Conservation (phyloP, 2,888 invertebrate genomes). For the Orchestes rusci region DNA sequence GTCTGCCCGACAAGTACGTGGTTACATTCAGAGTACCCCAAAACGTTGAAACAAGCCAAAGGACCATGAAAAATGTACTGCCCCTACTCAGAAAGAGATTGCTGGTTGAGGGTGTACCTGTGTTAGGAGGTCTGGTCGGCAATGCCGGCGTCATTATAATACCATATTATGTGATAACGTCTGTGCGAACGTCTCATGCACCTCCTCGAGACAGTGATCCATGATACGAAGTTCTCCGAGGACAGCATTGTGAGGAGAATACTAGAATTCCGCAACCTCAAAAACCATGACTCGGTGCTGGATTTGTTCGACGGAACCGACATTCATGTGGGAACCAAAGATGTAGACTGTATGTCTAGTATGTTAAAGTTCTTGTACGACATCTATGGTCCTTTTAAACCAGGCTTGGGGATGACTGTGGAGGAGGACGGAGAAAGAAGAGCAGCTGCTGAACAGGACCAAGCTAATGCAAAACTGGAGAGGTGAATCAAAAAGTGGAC, state of each 20-base stretch:
- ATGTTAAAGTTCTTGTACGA: conserved; percentile 48
- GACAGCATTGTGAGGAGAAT: conserved; percentile 51
- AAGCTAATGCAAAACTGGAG: conserved; percentile 34
- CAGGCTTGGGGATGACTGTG: conserved; percentile 35
- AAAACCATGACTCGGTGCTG: conserved; percentile 57
- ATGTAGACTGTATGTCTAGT: conserved; percentile 52
- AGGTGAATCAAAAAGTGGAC: conserved; percentile 47
- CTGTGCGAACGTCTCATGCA: conserved; percentile 56
- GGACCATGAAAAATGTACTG: conserved; percentile 41
- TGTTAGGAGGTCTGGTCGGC: conserved; percentile 19
- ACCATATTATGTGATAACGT: conserved; percentile 44
- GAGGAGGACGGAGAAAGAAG: conserved; percentile 37
- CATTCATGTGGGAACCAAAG: conserved; percentile 52
- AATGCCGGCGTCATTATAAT: conserved; percentile 39
- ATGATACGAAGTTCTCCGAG: conserved; percentile 51
- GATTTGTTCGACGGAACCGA: conserved; percentile 70
- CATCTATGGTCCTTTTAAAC: conserved; percentile 45
- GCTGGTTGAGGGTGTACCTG: conserved; percentile 10
- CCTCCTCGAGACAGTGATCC: conserved; percentile 48
- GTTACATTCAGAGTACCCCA: conserved; percentile 57
- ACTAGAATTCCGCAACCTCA: conserved; percentile 48
- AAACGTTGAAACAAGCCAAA: conserved; percentile 49
- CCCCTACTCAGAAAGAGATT: conserved; percentile 3
- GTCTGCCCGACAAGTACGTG: conserved; percentile 42
- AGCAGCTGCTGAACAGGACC: conserved; percentile 34